phyloP scores from a whole-genome alignment of 2,113 vertebrate species.

The Tricholaema leucomelas region DNA sequence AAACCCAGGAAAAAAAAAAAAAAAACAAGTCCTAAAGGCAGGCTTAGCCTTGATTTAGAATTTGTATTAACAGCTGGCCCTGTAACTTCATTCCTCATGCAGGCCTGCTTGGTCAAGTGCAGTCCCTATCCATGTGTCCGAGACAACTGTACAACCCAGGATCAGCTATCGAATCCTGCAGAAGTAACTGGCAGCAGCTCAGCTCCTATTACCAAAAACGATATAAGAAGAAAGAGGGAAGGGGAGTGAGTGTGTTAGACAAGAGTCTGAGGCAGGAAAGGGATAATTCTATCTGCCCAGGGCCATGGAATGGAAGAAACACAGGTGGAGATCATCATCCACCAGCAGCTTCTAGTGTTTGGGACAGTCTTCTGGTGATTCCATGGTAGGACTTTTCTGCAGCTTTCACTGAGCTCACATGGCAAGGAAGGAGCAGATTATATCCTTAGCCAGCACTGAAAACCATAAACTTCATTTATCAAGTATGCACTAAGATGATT shows the following conservation, averaged over 20 bases:
- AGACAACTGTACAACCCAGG: background rate
- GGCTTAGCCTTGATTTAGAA: background rate
- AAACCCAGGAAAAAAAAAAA: background rate
- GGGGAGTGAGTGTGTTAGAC: accelerated
- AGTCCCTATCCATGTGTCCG: background rate
- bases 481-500: background rate
- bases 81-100: background rate
- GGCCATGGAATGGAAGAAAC: background rate
- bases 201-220: background rate
- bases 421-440: background rate
- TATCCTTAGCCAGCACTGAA: background rate
- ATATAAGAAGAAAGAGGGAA: background rate
- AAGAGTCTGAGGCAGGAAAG: background rate
- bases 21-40: background rate
- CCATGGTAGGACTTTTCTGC: background rate
- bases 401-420: background rate
- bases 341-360: background rate
- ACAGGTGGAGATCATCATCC: accelerated
- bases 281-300: background rate
- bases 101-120: background rate
- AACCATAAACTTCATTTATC: background rate
- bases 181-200: background rate
- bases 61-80: background rate
- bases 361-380: background rate
- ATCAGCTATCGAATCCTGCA: background rate